Evolutionary conservation across 1,140 invertebrate species (phyloP), one percentile per base, ranked within the genome.

Genomic region (Lysiphlebus fabarum): DNA sequence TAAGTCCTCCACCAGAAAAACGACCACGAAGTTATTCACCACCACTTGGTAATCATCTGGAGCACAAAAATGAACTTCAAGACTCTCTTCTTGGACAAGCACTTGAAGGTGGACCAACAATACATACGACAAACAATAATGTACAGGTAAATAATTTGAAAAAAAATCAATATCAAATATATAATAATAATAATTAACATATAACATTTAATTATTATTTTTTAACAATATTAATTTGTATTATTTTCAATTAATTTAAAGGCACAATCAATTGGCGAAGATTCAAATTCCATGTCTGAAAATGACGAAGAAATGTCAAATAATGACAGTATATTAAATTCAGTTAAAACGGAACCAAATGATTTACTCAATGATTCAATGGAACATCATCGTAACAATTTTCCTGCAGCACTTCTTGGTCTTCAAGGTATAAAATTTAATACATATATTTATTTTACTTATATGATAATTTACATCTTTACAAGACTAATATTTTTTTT

Each of bases 201-300:
- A 40, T 59, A 40, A 49, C 44, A 60, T 41, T 48, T 5, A 49
- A 11, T 47, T 38, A 53, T 10, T 61, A 47, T 7, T 40, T 51
- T 43, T 34, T 45, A 53, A 47, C 56, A 17, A 63, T 47, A 56
- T 11, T 59, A 8, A 9, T 63, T 64, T 62, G 54, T 54, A 51
- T n/a, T 55, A 58, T 41, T 57, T 42, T 9, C 3, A 14, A 45
- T 14, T 45, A 12, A 45, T 44, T 56, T 56, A 57, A 67, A 85
- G 77, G 84, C 86, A 8, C 87, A 88, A 70, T 89, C 87, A 47
- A 90, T 88, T 8, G 88, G 89, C 34, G 90, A 92, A 66, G 90
- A 93, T 60, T 89, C 88, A 48, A 87, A 85, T 65, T 81, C 81
- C 8, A 82, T 80, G 68, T 78, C 81, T 57, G 81, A 85, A 65